Evolutionary conservation across 2,888 invertebrate genomes (phyloP), one percentile per base, ranked within the genome.

Genomic region (Stenodema calcarata): DNA sequence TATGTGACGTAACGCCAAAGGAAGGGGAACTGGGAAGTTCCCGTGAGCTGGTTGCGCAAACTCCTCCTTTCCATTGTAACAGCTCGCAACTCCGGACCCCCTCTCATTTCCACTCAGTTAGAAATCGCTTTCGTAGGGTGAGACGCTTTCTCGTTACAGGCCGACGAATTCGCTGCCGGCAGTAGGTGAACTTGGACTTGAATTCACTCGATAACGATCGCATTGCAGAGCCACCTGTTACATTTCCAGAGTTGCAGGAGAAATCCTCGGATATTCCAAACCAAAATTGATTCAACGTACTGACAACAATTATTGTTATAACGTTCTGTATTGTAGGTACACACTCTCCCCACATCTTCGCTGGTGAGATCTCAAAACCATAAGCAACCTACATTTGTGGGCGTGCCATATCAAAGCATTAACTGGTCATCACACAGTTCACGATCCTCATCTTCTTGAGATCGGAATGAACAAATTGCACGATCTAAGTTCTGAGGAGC

Each of bases 1-100:
- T 2, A 9, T 23, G 78, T 78, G 42, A 44, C 14, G 78, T 44
- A 78, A 44, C 18, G 23, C 44, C 23, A 12, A 44, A 78, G 47
- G 78, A 78, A 78, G 78, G 78, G 78, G 78, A 44, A 78, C 42
- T 78, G 78, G 78, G 78, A 78, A 78, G 78, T 42, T 28, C 44
- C 44, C 18, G 78, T 42, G 47, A 78, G 23, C 78, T 78, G 78
- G 78, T 78, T 78, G 78, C 78, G 78, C 78, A 78, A 78, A 78
- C 78, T 41, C 47, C 42, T 78, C 78, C 44, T 78, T 44, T 78
- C 41, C 78, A 44, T 78, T 78, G 78, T 44, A 42, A 78, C 44
- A 78, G 44, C 47, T 27, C 78, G 78, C 78, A 78, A 78, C 78
- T 42, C 44, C 78, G 44, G 2, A 54, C 16, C 42, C 78, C 47